Evolutionary conservation across 2,797 vertebrate genomes (phyloP).

Genomic region (Gymnoscopelus microlampas): DNA sequence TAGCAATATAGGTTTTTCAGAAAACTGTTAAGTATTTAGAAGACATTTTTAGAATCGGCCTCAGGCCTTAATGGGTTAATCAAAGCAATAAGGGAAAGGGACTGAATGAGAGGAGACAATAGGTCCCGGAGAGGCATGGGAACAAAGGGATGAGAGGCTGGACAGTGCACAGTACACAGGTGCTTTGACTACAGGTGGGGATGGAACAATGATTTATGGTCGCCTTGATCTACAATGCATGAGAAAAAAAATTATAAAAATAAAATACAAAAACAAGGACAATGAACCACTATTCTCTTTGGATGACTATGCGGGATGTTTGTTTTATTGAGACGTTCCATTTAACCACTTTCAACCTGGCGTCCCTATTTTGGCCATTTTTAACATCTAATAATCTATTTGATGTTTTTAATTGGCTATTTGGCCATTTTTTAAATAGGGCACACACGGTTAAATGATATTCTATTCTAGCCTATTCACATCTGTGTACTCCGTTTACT

Average conservation of each 20-base stretch:
- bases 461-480: neutral
- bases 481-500: neutral
- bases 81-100: constrained; percentile 11
- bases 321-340: neutral
- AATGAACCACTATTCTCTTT: neutral
- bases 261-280: neutral
- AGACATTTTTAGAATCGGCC: no score
- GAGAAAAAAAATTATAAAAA: neutral
- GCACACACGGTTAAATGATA: neutral
- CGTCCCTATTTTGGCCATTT: no score
- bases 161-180: constrained; percentile 6
- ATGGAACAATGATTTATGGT: constrained; percentile 16
- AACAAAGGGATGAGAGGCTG: constrained; percentile 23
- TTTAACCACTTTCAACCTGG: no score
- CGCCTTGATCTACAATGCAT: constrained; percentile 12
- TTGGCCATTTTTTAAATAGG: no score
- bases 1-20: no score
- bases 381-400: no score
- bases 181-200: constrained; percentile 28
- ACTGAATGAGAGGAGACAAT: neutral
- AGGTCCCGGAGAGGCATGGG: neutral
- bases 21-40: no score
- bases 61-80: no score
- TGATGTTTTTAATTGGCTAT: no score
- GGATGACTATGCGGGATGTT: neutral